phyloP scores from a whole-genome alignment of 2,888 invertebrate species.

The Muschampia plurimacula region DNA sequence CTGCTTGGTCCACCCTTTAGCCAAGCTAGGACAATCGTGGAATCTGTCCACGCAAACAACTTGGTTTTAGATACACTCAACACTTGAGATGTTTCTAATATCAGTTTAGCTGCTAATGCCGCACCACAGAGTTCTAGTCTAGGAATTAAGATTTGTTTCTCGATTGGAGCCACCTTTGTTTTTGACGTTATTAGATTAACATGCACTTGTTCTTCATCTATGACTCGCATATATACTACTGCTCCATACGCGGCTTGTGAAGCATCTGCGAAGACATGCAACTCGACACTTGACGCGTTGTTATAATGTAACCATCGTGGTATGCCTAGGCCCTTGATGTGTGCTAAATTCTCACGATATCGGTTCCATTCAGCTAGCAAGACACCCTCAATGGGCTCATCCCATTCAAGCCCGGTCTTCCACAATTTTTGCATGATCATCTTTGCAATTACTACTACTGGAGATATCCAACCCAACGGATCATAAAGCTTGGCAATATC shows the following conservation, averaged over 20 bases:
- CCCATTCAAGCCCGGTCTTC: conserved; percentile 16
- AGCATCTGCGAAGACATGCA: conserved; percentile 12
- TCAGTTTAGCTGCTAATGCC: background rate
- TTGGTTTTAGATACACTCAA: conserved; percentile 5
- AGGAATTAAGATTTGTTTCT: conserved; percentile 17
- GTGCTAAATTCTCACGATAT: background rate
- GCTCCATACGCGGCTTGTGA: conserved; percentile 14
- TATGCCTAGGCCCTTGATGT: conserved; percentile 7
- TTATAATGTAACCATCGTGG: conserved; percentile 5
- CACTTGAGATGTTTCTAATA: conserved; percentile 8
- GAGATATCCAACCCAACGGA: conserved; percentile 50
- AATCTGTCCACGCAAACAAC: conserved; percentile 19
- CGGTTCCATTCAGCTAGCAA: conserved; percentile 7
- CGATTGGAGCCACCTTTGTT: conserved; percentile 6
- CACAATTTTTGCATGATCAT: conserved; percentile 16
- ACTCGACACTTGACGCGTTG: background rate
- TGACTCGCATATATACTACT: conserved; percentile 8
- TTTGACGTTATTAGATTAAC: conserved; percentile 3
- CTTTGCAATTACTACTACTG: conserved; percentile 41
- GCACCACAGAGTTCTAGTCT: conserved; percentile 11
- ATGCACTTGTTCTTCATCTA: background rate
- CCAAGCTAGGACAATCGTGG: conserved; percentile 23
- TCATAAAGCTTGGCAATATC: conserved; percentile 50
- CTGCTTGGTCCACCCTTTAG: conserved; percentile 3
- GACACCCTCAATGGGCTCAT: conserved; percentile 3